A percentile compares a stretch with the other conserved stretches of the same genome.
Conservation (phyloP, 2,888 invertebrate genomes). For the Masnerella sp. region DNA sequence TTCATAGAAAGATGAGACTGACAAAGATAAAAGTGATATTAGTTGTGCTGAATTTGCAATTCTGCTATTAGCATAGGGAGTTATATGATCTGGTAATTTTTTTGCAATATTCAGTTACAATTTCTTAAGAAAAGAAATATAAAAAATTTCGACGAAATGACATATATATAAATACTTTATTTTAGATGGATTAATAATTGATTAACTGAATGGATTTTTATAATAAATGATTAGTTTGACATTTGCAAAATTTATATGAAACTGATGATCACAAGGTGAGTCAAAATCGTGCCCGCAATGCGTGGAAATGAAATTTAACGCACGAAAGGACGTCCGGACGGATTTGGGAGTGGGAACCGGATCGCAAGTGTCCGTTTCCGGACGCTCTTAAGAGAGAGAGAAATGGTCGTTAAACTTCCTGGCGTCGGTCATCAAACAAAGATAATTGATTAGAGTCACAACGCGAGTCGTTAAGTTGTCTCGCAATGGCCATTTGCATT, state of each 20-base stretch:
- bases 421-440: slow-evolving; percentile 46
- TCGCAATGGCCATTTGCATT: slow-evolving; percentile 32
- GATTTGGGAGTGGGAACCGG: slow-evolving; percentile 64
- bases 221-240: too few relatives aligned
- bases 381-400: slow-evolving; percentile 57
- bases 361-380: slow-evolving; percentile 69
- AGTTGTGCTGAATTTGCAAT: too few relatives aligned
- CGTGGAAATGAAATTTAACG: slow-evolving; percentile 66
- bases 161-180: too few relatives aligned
- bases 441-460: slow-evolving; percentile 51
- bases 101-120: slow-evolving; percentile 32
- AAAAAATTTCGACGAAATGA: slow-evolving; percentile 34
- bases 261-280: too few relatives aligned
- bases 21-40: too few relatives aligned
- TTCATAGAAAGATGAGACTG: too few relatives aligned
- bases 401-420: slow-evolving; percentile 41
- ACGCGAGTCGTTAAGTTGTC: slow-evolving; percentile 26
- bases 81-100: not conserved
- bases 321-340: slow-evolving; percentile 64
- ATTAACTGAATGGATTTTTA: too few relatives aligned
- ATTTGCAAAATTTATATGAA: too few relatives aligned
- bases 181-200: too few relatives aligned
- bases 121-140: slow-evolving; percentile 25
- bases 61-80: not conserved
- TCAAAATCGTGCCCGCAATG: slow-evolving; percentile 60